phyloP scores from a whole-genome alignment of 2,888 invertebrate genomes.

The Erannis defoliaria region DNA sequence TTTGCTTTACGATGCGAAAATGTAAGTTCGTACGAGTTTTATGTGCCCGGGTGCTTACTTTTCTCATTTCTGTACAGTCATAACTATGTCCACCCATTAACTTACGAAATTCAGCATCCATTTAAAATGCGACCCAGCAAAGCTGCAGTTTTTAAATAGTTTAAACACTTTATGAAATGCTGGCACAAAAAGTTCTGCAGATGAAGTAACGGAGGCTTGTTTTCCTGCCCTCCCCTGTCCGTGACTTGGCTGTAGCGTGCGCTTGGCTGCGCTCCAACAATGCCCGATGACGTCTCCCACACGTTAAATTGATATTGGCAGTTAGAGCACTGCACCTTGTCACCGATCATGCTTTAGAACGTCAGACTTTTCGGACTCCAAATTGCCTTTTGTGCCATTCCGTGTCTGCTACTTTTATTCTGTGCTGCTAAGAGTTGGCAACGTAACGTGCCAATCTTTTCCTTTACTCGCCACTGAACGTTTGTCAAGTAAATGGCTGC shows the following conservation, averaged over 20 bases:
- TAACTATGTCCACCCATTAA: not conserved
- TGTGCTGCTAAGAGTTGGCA: conserved; percentile 29
- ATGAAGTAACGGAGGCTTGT: conserved; percentile 60
- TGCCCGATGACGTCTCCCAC: conserved; percentile 70
- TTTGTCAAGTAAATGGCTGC: conserved; percentile 27
- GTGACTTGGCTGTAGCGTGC: conserved; percentile 59
- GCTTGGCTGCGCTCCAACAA: conserved; percentile 65
- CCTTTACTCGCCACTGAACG: conserved; percentile 11
- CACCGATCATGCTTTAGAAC: conserved; percentile 61
- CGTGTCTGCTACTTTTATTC: conserved; percentile 30
- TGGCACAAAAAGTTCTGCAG: conserved; percentile 49
- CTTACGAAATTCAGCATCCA: not conserved
- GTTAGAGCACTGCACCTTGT: conserved; percentile 64
- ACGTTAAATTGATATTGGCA: conserved; percentile 79
- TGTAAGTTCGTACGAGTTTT: not conserved
- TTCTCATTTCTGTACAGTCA: not conserved
- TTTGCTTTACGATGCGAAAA: not conserved
- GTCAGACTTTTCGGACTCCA: conserved; percentile 51
- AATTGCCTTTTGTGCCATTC: conserved; percentile 29
- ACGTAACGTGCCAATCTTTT: conserved; percentile 19
- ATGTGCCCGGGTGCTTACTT: not conserved
- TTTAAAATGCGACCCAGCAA: not conserved
- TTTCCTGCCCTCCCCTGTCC: conserved; percentile 56
- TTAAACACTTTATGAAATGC: conserved; percentile 48
- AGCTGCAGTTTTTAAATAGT: conserved; percentile 24